Conservation (phyloP, 2,888 invertebrate species). For the Lymantria monacha region DNA sequence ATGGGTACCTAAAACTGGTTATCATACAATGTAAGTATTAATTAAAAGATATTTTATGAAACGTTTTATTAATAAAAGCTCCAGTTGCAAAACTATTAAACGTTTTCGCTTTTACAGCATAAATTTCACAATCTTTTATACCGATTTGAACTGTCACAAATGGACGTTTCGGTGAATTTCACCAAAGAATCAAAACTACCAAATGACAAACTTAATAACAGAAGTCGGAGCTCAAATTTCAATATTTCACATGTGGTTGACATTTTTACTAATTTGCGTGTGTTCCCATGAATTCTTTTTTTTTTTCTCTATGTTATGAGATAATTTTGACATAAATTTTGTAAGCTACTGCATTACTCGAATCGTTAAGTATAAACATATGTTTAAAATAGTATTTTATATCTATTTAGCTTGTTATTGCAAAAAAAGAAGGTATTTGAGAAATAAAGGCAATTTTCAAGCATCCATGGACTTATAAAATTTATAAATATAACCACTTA, state of each 20-base stretch:
- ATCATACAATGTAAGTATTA: too few relatives aligned
- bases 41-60: too few relatives aligned
- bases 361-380: constrained; percentile 17
- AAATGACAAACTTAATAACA: constrained; percentile 46
- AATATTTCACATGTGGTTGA: constrained; percentile 56
- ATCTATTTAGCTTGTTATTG: not conserved
- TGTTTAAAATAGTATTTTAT: constrained; percentile 12
- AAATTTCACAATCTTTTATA: constrained; percentile 65
- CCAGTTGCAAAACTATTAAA: constrained; percentile 5
- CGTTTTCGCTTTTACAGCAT: constrained; percentile 28
- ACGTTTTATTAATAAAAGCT: too few relatives aligned
- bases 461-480: not conserved
- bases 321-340: constrained; percentile 41
- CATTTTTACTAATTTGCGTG: constrained; percentile 46
- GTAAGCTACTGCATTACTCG: constrained; percentile 48
- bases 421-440: not conserved
- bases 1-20: too few relatives aligned
- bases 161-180: constrained; percentile 63
- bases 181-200: constrained; percentile 49
- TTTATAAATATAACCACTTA: not conserved
- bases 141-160: constrained; percentile 47
- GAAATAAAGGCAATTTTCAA: not conserved
- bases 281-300: constrained; percentile 45
- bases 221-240: constrained; percentile 61
- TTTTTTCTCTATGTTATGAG: constrained; percentile 28